A percentile compares a stretch with the other conserved stretches of the same genome.
phyloP scores from a whole-genome alignment of 2,113 vertebrate species.

The Dasypus novemcinctus region DNA sequence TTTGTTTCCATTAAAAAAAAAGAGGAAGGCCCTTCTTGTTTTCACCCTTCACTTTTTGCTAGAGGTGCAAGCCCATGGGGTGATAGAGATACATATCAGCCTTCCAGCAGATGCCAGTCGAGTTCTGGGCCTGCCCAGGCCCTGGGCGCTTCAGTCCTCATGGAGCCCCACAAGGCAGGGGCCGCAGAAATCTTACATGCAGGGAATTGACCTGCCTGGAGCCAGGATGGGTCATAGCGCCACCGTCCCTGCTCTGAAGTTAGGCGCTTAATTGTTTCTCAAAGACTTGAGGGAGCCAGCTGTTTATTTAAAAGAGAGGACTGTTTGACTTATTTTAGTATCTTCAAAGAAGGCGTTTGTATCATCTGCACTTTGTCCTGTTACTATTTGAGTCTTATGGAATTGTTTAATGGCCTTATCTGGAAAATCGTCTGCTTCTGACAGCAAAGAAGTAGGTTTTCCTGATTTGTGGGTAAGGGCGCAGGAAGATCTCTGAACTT shows the following conservation, averaged over 20 bases:
- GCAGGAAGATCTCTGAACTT: neutral
- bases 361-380: neutral
- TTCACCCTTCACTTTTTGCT: neutral
- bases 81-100: no score
- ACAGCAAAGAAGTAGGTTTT: neutral
- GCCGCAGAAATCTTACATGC: no score
- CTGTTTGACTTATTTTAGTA: neutral
- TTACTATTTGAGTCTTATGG: neutral
- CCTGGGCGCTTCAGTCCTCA: no score
- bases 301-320: neutral
- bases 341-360: neutral
- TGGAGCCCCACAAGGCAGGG: no score
- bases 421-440: neutral
- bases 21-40: neutral
- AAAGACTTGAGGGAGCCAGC: fast-evolving
- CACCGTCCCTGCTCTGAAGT: neutral
- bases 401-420: constrained; percentile 14
- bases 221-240: neutral
- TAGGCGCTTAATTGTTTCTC: neutral
- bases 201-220: no score
- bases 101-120: neutral
- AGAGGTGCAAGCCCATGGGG: neutral
- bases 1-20: neutral
- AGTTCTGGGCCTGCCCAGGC: neutral
- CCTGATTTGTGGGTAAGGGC: neutral